Evolutionary conservation across 2,797 vertebrate species (phyloP).

Genomic region (Champsocephalus gunnari): DNA sequence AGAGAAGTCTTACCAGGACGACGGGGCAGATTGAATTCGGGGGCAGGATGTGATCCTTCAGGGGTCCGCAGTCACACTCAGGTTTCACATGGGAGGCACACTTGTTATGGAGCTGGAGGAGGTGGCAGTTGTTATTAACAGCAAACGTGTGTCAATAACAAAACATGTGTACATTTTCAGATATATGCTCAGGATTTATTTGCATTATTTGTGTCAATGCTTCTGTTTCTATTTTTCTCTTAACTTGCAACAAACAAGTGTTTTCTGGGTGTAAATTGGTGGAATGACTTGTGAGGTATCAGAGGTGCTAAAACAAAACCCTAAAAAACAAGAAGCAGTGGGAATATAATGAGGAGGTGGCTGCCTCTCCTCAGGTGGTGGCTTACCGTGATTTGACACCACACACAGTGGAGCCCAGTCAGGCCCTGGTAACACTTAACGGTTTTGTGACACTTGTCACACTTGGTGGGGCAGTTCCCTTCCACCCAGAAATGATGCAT

Average conservation of each 20-base stretch:
- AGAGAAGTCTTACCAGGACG: conserved; percentile 89
- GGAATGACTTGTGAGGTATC: conserved; percentile 57
- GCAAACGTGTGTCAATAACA: conserved; percentile 12
- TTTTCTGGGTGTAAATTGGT: conserved; percentile 80
- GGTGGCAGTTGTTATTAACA: conserved; percentile 52
- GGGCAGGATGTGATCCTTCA: conserved; percentile 95
- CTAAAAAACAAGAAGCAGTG: conserved; percentile 74
- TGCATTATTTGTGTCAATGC: conserved; percentile 26
- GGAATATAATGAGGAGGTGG: conserved; percentile 78
- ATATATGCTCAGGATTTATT: conserved; percentile 30
- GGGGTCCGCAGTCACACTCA: conserved; percentile 93
- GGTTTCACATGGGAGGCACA: conserved; percentile 96
- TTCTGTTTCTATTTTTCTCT: conserved; percentile 50
- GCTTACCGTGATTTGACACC: conserved; percentile 95
- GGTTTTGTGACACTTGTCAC: conserved; percentile 96
- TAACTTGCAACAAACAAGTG: conserved; percentile 61
- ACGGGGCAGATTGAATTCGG: conserved; percentile 93
- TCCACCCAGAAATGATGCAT: conserved; percentile 98
- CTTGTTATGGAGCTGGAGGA: conserved; percentile 93
- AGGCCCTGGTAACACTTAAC: conserved; percentile 97
- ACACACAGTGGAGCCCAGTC: conserved; percentile 95
- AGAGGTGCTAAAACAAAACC: conserved; percentile 70
- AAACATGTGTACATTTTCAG: not conserved
- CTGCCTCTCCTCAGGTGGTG: conserved; percentile 76
- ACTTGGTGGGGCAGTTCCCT: conserved; percentile 95